A percentile compares a stretch with the other conserved stretches of the same genome.
Conservation (phyloP, 2,113 vertebrate genomes). For the Gallinago jamesoni region DNA sequence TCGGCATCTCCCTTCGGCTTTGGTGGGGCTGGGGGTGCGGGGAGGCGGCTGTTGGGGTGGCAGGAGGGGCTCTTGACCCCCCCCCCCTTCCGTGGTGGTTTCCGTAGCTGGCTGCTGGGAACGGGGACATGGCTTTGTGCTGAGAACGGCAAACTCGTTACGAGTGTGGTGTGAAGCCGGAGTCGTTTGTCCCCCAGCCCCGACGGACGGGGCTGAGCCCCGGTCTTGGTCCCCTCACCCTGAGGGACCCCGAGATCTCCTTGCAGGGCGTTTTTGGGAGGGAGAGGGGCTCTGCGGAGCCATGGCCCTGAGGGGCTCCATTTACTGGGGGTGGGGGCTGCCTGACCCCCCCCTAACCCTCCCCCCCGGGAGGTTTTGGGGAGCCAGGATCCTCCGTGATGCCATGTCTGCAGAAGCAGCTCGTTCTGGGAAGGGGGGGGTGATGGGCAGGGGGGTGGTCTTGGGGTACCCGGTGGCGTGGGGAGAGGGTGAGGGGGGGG, state of each 20-base stretch:
- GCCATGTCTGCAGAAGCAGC: rapidly evolving
- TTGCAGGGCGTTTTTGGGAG: rapidly evolving
- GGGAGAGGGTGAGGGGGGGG: not conserved
- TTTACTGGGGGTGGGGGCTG: rapidly evolving
- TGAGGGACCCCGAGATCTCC: rapidly evolving
- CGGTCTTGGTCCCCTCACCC: rapidly evolving
- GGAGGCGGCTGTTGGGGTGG: rapidly evolving
- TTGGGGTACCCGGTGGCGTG: rapidly evolving
- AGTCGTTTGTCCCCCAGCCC: not conserved
- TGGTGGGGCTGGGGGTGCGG: not conserved
- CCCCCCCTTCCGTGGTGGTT: not conserved
- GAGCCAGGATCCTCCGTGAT: rapidly evolving
- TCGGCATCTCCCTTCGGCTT: rapidly evolving
- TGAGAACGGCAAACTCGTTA: not conserved
- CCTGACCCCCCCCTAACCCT: rapidly evolving
- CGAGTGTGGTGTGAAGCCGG: rapidly evolving
- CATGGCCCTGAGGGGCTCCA: not conserved
- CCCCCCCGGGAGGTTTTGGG: not conserved
- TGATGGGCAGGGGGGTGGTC: not conserved
- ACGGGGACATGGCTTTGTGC: rapidly evolving
- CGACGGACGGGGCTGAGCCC: not conserved
- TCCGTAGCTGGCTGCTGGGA: not conserved
- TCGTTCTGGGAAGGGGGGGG: rapidly evolving
- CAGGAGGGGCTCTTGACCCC: not conserved
- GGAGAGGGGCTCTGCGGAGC: not conserved